A percentile compares a stretch with the other conserved stretches of the same genome.
Evolutionary conservation across 2,113 vertebrate genomes (phyloP).

Genomic region (Platysteira castanea): DNA sequence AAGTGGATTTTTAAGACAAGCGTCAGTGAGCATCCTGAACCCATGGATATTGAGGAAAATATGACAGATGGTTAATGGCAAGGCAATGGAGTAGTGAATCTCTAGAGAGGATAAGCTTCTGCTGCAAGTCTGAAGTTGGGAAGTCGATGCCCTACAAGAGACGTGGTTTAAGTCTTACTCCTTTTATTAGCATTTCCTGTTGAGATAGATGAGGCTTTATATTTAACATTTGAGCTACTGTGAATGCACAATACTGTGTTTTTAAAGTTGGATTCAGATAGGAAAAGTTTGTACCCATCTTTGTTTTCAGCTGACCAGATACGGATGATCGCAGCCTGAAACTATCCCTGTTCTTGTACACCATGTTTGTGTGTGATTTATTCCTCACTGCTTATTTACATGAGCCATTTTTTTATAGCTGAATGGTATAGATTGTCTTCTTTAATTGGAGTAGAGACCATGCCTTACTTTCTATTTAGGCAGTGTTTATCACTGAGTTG

Average conservation of each 20-base stretch:
- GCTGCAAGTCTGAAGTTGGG: background rate
- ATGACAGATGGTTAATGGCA: background rate
- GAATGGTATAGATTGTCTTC: background rate
- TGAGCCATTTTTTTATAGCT: background rate
- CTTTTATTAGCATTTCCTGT: background rate
- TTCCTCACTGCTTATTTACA: background rate
- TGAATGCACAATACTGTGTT: background rate
- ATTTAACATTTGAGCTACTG: background rate
- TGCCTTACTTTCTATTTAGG: background rate
- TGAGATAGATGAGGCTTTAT: background rate
- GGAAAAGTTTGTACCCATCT: background rate
- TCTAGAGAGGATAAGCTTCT: background rate
- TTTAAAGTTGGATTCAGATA: background rate
- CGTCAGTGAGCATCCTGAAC: accelerated
- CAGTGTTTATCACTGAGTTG: background rate
- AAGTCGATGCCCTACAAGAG: background rate
- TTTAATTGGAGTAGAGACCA: background rate
- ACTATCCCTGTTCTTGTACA: background rate
- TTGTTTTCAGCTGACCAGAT: background rate
- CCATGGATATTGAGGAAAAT: background rate
- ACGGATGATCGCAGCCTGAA: background rate
- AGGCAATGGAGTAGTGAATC: background rate
- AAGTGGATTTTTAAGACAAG: background rate
- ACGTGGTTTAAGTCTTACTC: background rate
- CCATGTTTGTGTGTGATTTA: background rate